Evolutionary conservation across 2,888 invertebrate genomes (phyloP), one percentile per base, ranked within the genome.

Genomic region (Phrixothrix hirtus): DNA sequence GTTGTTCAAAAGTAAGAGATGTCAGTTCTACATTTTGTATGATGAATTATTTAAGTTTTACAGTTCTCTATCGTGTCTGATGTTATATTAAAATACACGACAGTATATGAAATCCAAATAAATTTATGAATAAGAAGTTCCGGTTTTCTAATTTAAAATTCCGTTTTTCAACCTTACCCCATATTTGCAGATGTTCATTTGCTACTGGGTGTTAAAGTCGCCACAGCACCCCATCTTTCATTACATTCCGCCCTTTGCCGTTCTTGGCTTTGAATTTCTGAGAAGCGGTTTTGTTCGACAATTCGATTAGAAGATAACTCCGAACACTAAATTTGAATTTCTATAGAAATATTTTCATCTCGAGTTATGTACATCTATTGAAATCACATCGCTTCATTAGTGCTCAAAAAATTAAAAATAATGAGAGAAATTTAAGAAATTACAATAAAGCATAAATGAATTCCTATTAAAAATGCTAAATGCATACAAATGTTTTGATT

Each of bases 221-320:
- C 25, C 25, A 38, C 21, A 29, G 16, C 27, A 38, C 50, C 51
- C 44, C 27, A 45, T 37, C 44, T 50, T 39, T 51, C 45, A 31
- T 45, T 45, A 45, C 45, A 30, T 51, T 51, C 35, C 29, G 45
- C 39, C 51, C 51, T 38, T 51, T 39, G 38, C 41, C 17, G 37
- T 51, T 38, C 45, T 45, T 35, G 29, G 29, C 44, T 44, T 44
- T 51, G 44, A 51, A 44, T 51, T 51, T 51, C 45, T 29, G n/a
- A 51, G 38, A 25, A 39, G 34, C 26, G 36, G 39, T 31, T 51
- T 45, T 38, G 34, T 51, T 51, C 43, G 21, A 45, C 25, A 38
- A 51, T 51, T 51, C 35, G 51, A 51, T 51, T 51, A 51, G 34
- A 39, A 32, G 47, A 47, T 39, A 39, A 32, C 44, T 16, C 26